Evolutionary conservation across 2,797 vertebrate species (phyloP).

Genomic region (Poecile montanus): DNA sequence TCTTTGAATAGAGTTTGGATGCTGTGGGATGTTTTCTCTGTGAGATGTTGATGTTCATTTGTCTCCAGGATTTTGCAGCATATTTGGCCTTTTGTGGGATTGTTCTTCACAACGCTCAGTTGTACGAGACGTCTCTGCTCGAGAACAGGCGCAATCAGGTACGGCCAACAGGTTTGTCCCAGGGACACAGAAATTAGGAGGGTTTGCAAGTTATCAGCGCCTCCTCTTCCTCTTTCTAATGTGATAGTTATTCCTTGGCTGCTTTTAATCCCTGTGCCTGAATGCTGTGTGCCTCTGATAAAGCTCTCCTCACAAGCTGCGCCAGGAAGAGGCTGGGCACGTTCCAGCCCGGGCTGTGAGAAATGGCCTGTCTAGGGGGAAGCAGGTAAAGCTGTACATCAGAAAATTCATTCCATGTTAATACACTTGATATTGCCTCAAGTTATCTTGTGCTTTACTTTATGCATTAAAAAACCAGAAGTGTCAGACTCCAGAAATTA

Average conservation of each 20-base stretch:
- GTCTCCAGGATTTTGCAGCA: constrained; percentile 88
- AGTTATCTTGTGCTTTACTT: neutral
- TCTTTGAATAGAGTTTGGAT: neutral
- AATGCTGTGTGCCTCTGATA: neutral
- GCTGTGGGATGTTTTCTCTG: neutral
- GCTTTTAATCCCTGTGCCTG: neutral
- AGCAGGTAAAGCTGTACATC: neutral
- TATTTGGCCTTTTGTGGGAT: constrained; percentile 97
- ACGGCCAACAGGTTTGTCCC: neutral
- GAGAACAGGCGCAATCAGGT: constrained; percentile 96
- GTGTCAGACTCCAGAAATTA: neutral
- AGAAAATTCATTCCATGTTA: neutral
- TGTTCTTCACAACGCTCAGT: constrained; percentile 94
- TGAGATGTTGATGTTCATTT: neutral
- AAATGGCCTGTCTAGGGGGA: neutral
- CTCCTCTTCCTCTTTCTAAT: neutral
- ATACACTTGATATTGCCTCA: neutral
- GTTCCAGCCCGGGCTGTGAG: neutral
- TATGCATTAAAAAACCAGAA: neutral
- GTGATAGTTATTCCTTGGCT: neutral
- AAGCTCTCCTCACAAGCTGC: neutral
- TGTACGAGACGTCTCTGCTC: constrained; percentile 93
- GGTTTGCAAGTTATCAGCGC: neutral
- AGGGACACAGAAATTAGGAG: neutral
- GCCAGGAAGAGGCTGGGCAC: neutral